Conservation (phyloP, 2,113 vertebrate species). For the Alethe castanea region DNA sequence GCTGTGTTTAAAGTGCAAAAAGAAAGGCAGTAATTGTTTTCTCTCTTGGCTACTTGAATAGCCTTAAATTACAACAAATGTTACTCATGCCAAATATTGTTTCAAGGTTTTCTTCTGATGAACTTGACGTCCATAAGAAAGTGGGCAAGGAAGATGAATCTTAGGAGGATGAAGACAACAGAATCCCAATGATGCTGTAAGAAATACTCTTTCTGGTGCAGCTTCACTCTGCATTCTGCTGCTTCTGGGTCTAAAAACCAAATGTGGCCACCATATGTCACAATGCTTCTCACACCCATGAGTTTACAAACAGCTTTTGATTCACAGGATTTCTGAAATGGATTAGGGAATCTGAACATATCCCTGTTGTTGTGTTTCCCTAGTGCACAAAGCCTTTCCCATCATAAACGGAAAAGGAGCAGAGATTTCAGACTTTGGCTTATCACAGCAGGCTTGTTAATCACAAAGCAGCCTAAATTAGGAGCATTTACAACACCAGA, state of each 20-base stretch:
- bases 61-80: not conserved
- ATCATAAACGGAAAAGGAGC: not conserved
- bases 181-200: not conserved
- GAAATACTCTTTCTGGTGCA: not conserved
- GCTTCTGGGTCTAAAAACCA: not conserved
- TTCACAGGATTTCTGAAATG: not conserved
- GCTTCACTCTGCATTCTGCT: not conserved
- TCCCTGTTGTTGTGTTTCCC: not conserved
- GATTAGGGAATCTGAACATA: not conserved
- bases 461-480: not conserved
- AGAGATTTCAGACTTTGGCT: not conserved
- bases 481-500: not conserved
- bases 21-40: not conserved
- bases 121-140: not conserved
- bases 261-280: not conserved
- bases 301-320: not conserved
- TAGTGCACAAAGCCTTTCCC: not conserved
- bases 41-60: not conserved
- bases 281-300: not conserved
- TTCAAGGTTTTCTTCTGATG: not conserved
- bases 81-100: not conserved
- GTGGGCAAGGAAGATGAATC: not conserved
- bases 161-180: not conserved
- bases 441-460: not conserved
- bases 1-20: not conserved